phyloP scores from a whole-genome alignment of 2,113 vertebrate genomes.

The Pantherophis guttatus region DNA sequence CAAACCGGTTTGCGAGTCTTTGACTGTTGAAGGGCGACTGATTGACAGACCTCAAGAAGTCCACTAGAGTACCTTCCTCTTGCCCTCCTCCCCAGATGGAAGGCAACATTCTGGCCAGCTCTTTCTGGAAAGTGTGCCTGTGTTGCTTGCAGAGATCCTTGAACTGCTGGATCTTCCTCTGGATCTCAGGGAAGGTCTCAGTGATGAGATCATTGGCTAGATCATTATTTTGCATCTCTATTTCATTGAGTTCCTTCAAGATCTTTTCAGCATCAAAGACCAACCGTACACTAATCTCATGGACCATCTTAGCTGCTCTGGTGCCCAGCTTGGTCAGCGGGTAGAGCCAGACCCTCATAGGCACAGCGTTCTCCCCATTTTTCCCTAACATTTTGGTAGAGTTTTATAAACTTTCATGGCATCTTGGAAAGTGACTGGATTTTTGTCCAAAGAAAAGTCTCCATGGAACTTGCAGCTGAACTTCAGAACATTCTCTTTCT shows the following conservation, averaged over 20 bases:
- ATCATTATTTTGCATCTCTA: constrained; percentile 53
- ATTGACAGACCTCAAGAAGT: constrained; percentile 5
- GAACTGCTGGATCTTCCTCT: constrained; percentile 32
- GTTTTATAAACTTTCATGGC: constrained; percentile 52
- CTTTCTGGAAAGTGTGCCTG: constrained; percentile 5
- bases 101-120: constrained; percentile 27
- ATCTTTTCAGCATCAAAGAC: background rate
- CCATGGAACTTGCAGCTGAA: too few species aligned
- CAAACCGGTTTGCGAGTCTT: too few species aligned
- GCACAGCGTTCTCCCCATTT: constrained; percentile 51
- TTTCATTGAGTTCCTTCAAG: constrained; percentile 43
- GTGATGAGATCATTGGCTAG: background rate
- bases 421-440: too few species aligned
- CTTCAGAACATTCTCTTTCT: too few species aligned
- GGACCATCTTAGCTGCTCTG: constrained; percentile 46
- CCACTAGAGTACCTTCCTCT: constrained; percentile 28
- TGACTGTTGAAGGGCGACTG: constrained; percentile 40
- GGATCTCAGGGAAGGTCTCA: constrained; percentile 47
- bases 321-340: too few species aligned
- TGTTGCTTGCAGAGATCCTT: constrained; percentile 7
- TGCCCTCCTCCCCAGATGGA: constrained; percentile 45
- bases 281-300: constrained; percentile 35
- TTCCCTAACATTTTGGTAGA: constrained; percentile 52
- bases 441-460: too few species aligned
- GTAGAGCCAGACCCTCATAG: constrained; percentile 50